A percentile compares a stretch with the other conserved stretches of the same genome.
phyloP scores from a whole-genome alignment of 2,113 vertebrate species.

The Vidua macroura region DNA sequence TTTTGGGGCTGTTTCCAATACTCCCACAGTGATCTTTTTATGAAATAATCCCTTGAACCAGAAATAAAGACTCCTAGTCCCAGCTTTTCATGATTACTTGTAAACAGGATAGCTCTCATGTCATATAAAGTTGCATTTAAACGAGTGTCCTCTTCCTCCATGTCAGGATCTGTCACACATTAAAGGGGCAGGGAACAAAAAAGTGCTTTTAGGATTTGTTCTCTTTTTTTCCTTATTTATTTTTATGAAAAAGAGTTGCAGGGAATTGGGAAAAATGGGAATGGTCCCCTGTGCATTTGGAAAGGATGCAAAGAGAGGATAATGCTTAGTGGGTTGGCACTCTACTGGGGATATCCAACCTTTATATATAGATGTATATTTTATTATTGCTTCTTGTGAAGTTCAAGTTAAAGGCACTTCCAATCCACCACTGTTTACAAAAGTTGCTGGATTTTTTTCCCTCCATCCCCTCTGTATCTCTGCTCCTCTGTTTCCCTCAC shows the following conservation, averaged over 20 bases:
- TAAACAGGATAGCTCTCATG: not conserved
- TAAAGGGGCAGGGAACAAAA: not conserved
- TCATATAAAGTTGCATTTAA: not conserved
- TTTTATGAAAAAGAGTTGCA: not conserved
- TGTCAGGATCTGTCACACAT: not conserved
- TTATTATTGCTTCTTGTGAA: not conserved
- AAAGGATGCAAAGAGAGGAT: not conserved
- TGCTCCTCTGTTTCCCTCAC: not conserved
- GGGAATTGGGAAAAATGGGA: not conserved
- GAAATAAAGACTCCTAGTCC: not conserved
- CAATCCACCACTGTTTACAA: not conserved
- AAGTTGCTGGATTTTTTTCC: not conserved
- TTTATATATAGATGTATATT: fast-evolving
- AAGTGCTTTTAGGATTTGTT: not conserved
- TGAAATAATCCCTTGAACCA: not conserved
- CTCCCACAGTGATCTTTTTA: not conserved
- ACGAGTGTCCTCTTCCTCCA: not conserved
- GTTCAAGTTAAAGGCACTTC: not conserved
- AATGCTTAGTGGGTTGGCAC: not conserved
- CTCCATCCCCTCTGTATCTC: not conserved
- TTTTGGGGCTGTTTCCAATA: not conserved
- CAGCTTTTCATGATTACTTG: not conserved
- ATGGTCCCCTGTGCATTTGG: not conserved
- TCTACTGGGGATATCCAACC: not conserved
- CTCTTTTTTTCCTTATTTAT: not conserved